Base-by-base conservation (phyloP, 2,888 invertebrate genomes). In the Pasiphila rectangulata region DNA sequence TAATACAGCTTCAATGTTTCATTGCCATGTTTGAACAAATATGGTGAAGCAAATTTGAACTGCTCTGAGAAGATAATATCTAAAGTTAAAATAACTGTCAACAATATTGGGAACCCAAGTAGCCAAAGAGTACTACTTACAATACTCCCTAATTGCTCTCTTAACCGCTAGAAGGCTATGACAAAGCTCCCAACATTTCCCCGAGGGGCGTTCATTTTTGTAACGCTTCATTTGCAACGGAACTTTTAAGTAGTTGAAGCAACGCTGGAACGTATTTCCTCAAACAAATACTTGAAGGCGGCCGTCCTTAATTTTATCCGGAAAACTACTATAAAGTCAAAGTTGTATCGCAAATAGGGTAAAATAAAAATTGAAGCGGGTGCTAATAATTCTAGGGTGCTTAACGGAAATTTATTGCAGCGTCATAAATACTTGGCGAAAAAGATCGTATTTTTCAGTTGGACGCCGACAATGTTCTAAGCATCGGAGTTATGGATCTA, bases 151-250 rank as follows among this genome's bases (percentile, higher is more conserved):
- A 50, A 24, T 30, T 53, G 58, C 55, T 64, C 56, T 57, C 56
- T 47, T 54, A 60, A 63, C 59, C 58, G 57, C 57, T 46, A 57
- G 50, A 57, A 52, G 54, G 50, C 59, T 52, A 57, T 57, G 48
- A 50, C 57, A 53, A 59, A 59, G 54, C 51, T 57, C 55, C 54
- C 57, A 59, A 55, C 63, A 64, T 64, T 59, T 49, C 64, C 65
- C 64, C 56, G 54, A 63, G 67, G 67, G 59, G 64, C 74, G 72
- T 72, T 75, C 75, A 77, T 77, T 79, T 79, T 75, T 75, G 76
- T 77, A 73, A 79, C 78, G 79, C 75, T 80, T 81, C 79, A 81
- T 81, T 82, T 81, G 75, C 75, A 74, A 74, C 73, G 64, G 61
- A 82, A 81, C 70, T 82, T 80, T 76, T 75, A 77, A 82, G 75